These are phyloP conservation scores for Nemotelus pantherinus DNA, from an alignment of 2,888 invertebrate genomes.

Conservation along the genomic window DNA sequence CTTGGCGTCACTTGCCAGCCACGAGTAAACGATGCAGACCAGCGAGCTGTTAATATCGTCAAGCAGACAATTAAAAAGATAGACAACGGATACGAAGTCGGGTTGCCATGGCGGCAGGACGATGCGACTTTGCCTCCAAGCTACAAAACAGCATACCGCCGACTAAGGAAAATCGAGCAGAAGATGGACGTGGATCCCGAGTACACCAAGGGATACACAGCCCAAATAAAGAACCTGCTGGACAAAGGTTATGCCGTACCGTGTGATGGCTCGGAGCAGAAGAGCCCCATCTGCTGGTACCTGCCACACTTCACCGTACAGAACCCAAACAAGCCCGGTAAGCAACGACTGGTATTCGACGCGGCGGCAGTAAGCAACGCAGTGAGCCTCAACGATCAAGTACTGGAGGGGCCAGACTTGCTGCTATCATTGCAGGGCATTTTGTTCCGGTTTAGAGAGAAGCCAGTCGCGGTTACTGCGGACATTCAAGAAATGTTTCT, in stretches of 20 bases:
- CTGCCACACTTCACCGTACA: constrained; percentile 10
- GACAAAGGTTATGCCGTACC: not conserved
- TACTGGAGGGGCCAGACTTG: constrained; percentile 15
- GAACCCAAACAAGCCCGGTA: constrained; percentile 14
- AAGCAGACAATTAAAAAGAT: not conserved
- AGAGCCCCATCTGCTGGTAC: constrained; percentile 9
- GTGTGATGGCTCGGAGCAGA: not conserved
- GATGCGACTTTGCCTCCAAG: constrained; percentile 7
- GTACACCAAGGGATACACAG: not conserved
- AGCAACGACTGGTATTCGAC: constrained; percentile 11
- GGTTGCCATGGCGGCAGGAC: not conserved
- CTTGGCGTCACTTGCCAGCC: not conserved
- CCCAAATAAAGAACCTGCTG: constrained; percentile 13
- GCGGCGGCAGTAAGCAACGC: constrained; percentile 2
- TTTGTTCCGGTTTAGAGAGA: not conserved
- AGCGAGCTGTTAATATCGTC: not conserved
- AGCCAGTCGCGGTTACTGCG: constrained; percentile 5
- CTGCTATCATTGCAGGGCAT: not conserved
- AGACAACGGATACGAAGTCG: not conserved
- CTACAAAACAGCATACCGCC: not conserved
- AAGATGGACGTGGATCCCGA: not conserved
- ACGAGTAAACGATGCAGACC: constrained; percentile 1
- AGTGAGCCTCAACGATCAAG: not conserved
- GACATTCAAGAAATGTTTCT: constrained; percentile 14
- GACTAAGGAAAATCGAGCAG: not conserved